Percentiles rank a stretch among this genome's conserved stretches.
Evolutionary conservation across 2,888 invertebrate species (phyloP).

Genomic region (Mesopsocus fuscifrons): DNA sequence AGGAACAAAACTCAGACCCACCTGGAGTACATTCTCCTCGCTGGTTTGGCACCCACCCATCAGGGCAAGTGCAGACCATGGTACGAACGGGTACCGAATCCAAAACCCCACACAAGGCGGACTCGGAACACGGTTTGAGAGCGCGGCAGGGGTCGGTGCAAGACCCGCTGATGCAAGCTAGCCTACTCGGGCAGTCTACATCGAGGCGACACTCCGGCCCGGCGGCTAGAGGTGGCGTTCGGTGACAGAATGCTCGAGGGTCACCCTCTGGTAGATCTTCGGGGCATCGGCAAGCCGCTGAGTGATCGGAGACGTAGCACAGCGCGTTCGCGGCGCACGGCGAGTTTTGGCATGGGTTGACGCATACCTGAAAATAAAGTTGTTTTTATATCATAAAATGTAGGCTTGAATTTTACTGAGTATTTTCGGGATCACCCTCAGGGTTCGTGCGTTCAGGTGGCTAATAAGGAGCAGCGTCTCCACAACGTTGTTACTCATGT

Average conservation of each 20-base stretch:
- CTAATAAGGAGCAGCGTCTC: no score
- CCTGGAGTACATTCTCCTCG: slow-evolving; percentile 57
- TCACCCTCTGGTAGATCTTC: slow-evolving; percentile 58
- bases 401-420: no score
- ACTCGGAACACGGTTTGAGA: slow-evolving; percentile 54
- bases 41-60: slow-evolving; percentile 62
- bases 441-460: no score
- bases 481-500: no score
- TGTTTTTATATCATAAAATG: no score
- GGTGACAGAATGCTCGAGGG: slow-evolving; percentile 56
- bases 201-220: slow-evolving; percentile 56
- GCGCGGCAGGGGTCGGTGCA: slow-evolving; percentile 63
- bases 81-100: slow-evolving; percentile 74
- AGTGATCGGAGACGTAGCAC: slow-evolving; percentile 63
- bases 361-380: slow-evolving; percentile 32
- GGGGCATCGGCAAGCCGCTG: slow-evolving; percentile 66
- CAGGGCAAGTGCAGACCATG: slow-evolving; percentile 73
- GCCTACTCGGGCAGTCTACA: slow-evolving; percentile 56
- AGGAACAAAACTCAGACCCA: no score
- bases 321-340: slow-evolving; percentile 70
- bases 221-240: slow-evolving; percentile 28
- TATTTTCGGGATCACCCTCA: no score
- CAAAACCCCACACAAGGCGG: slow-evolving; percentile 60
- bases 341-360: slow-evolving; percentile 56
- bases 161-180: slow-evolving; percentile 59